These are phyloP conservation scores for Steinernema hermaphroditum DNA, from an alignment of 2,888 invertebrate species.

Conservation along the genomic window DNA sequence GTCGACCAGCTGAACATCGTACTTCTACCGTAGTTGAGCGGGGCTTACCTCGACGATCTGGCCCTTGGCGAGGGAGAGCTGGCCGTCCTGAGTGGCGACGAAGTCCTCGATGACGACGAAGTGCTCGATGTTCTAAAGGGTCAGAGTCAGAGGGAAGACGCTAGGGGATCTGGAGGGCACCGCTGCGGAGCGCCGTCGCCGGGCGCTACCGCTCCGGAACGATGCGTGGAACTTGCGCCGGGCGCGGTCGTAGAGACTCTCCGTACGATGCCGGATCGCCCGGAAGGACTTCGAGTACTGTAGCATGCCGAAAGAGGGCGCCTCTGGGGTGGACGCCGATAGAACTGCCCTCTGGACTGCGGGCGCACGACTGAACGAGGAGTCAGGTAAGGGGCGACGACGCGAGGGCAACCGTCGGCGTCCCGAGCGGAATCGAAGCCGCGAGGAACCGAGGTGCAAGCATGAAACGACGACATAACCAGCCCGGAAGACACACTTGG, in stretches of 20 bases:
- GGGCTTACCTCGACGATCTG: constrained; percentile 39
- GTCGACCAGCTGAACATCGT: constrained; percentile 12
- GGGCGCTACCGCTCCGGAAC: constrained; percentile 36
- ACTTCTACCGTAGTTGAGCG: not conserved
- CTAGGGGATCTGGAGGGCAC: not conserved
- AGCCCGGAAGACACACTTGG: no score
- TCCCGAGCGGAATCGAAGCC: no score
- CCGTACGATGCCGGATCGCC: constrained; percentile 40
- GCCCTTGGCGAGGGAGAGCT: constrained; percentile 36
- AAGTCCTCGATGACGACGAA: constrained; percentile 39
- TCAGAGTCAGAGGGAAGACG: not conserved
- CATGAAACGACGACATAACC: not conserved
- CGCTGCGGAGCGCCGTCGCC: constrained; percentile 11
- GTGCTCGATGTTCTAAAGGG: constrained; percentile 37
- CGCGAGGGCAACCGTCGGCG: no score
- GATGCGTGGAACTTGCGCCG: constrained; percentile 41
- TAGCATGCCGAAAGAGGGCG: no score
- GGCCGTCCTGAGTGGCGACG: constrained; percentile 34
- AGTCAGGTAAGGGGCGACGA: no score
- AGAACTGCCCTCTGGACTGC: no score
- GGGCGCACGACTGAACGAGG: not conserved
- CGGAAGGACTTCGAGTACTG: constrained; percentile 44
- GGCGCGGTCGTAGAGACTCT: constrained; percentile 43
- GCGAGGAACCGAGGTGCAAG: not conserved
- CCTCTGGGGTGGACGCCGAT: no score